Base-by-base conservation (phyloP, 1,140 invertebrate genomes). In the Bemisia tabaci region DNA sequence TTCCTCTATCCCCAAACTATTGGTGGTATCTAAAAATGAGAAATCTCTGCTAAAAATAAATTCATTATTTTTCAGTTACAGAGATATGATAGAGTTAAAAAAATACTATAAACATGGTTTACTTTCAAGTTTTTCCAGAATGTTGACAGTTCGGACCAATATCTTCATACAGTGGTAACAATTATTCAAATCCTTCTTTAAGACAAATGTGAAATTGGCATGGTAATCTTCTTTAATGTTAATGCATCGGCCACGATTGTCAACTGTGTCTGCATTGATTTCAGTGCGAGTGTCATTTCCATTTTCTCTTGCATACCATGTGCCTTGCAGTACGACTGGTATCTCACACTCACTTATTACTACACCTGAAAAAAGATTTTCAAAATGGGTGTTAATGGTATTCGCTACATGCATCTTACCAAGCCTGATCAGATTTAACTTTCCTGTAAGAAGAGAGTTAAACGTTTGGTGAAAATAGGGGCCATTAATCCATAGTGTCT, bases 261-360 rank as follows among this genome's bases (percentile, higher is more conserved):
- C 84, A 87, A 94, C 92, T 26, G 81, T 80, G 59, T 82, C 84
- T 0, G 84, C 86, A 79, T 94, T 87, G 27, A 96, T 86, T 73
- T 89, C 86, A 2, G 91, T 95, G 62, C 87, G 81, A 0, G 88
- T 92, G 73, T 92, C 90, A 72, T 82, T 78, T 22, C 91, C 90
- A 78, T 88, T 87, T 83, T 95, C 93, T 83, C 91, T 89, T 12
- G 90, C 93, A 79, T 92, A 95, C 92, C 92, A 95, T 39, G 88
- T 83, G 65, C 91, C 91, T 74, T 89, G 82, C 26, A 95, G 77
- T 63, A 91, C 84, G 67, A 84, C 73, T 24, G 91, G 90, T 74
- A 94, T 90, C 22, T 75, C 67, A 68, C 81, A 83, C 59, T 65
- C 64, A 9, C 2, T 22, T 22, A 58, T 48, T n/a, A n/a, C 39